phyloP scores from a whole-genome alignment of 2,797 vertebrate species.

The Synaphobranchus kaupii region DNA sequence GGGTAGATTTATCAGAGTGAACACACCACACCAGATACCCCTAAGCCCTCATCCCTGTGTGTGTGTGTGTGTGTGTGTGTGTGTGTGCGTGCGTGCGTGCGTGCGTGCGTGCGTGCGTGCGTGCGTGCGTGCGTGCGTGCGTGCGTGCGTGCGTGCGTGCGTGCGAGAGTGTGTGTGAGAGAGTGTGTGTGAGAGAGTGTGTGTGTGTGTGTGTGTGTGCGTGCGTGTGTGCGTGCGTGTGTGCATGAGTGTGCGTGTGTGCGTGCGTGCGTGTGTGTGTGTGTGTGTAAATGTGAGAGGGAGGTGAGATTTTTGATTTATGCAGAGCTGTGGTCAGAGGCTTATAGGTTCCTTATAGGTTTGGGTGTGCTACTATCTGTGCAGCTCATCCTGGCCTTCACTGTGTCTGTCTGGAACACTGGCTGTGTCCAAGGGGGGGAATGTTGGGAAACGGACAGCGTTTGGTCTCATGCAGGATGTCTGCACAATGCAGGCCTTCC shows the following conservation, averaged over 20 bases:
- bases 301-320: slow-evolving; percentile 49
- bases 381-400: slow-evolving; percentile 61
- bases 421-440: slow-evolving; percentile 31
- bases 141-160: neutral
- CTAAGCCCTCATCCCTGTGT: slow-evolving; percentile 47
- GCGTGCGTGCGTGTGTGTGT: neutral
- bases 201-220: slow-evolving; percentile 20
- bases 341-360: slow-evolving; percentile 56
- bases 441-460: slow-evolving; percentile 38
- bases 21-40: slow-evolving; percentile 52
- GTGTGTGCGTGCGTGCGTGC: neutral
- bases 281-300: neutral
- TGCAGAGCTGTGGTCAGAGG: slow-evolving; percentile 53
- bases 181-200: slow-evolving; percentile 8
- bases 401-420: slow-evolving; percentile 52
- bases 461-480: slow-evolving; percentile 45
- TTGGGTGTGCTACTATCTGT: slow-evolving; percentile 58
- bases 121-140: neutral
- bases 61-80: neutral
- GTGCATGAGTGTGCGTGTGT: neutral
- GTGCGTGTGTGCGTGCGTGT: neutral
- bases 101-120: neutral
- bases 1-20: slow-evolving; percentile 68
- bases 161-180: neutral
- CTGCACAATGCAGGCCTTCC: slow-evolving; percentile 1